Percentiles rank a stretch among this genome's conserved stretches.
These are phyloP conservation scores for Lacanobia oleracea DNA, from an alignment of 2,888 invertebrate species.

Conservation along the genomic window DNA sequence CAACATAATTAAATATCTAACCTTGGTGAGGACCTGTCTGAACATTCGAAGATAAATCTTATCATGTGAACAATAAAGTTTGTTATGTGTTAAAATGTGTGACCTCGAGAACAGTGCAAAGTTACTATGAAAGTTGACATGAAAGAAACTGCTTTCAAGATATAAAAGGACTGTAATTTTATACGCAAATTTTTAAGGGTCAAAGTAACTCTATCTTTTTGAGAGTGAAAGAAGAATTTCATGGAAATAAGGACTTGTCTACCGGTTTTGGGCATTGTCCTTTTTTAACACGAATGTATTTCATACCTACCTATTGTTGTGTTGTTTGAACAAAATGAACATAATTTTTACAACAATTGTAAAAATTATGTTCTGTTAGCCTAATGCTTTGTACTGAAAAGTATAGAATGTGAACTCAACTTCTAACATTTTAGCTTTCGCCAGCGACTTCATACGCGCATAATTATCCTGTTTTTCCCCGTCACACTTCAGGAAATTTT, in stretches of 20 bases:
- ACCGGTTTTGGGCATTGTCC: conserved; percentile 20
- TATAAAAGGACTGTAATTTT: conserved; percentile 67
- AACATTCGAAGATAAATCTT: conserved; percentile 39
- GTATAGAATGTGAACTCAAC: neutral
- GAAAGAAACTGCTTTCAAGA: conserved; percentile 64
- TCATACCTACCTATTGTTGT: neutral
- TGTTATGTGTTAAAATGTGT: conserved; percentile 26
- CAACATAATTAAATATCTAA: conserved; percentile 47
- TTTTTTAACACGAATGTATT: conserved; percentile 12
- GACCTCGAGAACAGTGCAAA: conserved; percentile 62
- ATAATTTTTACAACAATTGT: too few relatives aligned
- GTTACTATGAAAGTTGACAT: conserved; percentile 73
- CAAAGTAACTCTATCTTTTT: conserved; percentile 50
- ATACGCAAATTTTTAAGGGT: conserved; percentile 57
- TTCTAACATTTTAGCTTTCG: neutral
- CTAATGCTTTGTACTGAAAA: neutral
- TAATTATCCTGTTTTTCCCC: too few relatives aligned
- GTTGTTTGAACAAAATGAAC: neutral
- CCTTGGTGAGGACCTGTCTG: conserved; percentile 47
- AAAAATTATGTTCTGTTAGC: neutral
- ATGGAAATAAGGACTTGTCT: conserved; percentile 2
- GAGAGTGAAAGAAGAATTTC: conserved; percentile 31
- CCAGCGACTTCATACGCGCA: too few relatives aligned
- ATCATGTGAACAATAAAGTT: conserved; percentile 20
- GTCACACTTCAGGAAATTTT: too few relatives aligned